Conservation (phyloP, 2,113 vertebrate species). For the Perca flavescens region DNA sequence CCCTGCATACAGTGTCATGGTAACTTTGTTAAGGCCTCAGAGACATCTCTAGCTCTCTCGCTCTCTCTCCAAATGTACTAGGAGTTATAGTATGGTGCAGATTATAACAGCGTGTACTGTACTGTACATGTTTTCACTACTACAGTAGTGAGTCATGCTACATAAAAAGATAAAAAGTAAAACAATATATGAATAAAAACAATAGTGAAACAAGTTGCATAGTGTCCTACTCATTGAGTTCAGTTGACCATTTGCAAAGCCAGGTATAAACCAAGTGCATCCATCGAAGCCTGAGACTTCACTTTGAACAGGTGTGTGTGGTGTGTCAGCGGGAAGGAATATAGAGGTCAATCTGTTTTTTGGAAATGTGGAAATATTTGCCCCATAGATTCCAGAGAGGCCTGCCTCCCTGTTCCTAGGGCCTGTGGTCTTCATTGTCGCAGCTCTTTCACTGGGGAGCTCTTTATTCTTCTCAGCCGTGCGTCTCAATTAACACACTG, state of each 20-base stretch:
- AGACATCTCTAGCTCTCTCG: slow-evolving; percentile 22
- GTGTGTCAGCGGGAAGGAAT: slow-evolving; percentile 15
- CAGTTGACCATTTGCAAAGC: background rate
- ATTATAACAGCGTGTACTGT: background rate
- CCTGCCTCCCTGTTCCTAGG: slow-evolving; percentile 55
- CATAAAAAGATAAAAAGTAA: background rate
- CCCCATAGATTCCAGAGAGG: slow-evolving; percentile 67
- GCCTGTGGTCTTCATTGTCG: slow-evolving; percentile 61
- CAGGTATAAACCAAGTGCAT: background rate
- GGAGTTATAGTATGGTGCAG: background rate
- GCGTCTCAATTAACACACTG: slow-evolving; percentile 80
- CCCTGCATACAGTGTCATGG: slow-evolving; percentile 42
- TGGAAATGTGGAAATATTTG: slow-evolving; percentile 68
- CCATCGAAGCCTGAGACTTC: background rate
- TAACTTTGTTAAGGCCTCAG: slow-evolving; percentile 56
- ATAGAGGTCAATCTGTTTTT: slow-evolving; percentile 42
- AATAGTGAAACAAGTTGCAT: background rate
- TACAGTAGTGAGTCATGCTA: background rate
- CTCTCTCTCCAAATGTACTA: slow-evolving; percentile 9
- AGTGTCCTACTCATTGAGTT: background rate
- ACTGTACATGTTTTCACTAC: background rate
- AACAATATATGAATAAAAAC: background rate
- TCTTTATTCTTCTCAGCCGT: slow-evolving; percentile 67
- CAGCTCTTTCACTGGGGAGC: slow-evolving; percentile 72
- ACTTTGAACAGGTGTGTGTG: background rate